A percentile compares a stretch with the other conserved stretches of the same genome.
phyloP scores from a whole-genome alignment of 35 echinoderm and acorn worm species.

The Amphiura filiformis region DNA sequence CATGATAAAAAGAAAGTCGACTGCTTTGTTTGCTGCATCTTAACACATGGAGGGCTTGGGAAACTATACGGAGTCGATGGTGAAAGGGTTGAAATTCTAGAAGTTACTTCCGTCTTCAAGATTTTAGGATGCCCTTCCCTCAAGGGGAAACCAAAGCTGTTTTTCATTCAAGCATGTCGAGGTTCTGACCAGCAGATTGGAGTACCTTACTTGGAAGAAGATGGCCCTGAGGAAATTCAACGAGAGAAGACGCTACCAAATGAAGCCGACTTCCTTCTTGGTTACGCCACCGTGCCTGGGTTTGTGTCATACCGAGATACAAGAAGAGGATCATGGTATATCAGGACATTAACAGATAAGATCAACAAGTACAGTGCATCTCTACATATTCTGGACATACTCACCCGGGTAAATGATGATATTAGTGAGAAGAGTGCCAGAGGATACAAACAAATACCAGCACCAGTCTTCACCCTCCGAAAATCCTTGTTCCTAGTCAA shows the following conservation, averaged over 20 bases:
- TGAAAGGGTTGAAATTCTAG: background rate
- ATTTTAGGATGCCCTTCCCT: background rate
- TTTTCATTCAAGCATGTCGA: conserved; percentile 54
- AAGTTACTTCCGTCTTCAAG: background rate
- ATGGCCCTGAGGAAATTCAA: background rate
- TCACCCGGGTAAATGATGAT: background rate
- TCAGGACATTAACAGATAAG: conserved; percentile 11
- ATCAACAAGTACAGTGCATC: background rate
- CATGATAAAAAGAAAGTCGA: background rate
- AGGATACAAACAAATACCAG: conserved; percentile 29
- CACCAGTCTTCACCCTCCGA: conserved; percentile 29
- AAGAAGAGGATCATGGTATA: conserved; percentile 36
- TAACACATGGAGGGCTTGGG: conserved; percentile 30
- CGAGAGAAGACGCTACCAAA: conserved; percentile 26
- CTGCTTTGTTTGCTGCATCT: conserved; percentile 58
- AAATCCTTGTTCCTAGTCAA: conserved; percentile 28
- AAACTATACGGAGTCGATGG: conserved; percentile 18
- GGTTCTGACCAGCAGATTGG: background rate
- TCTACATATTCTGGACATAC: background rate
- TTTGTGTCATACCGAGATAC: conserved; percentile 38
- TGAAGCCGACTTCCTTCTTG: conserved; percentile 54
- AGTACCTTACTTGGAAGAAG: background rate
- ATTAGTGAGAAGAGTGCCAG: background rate
- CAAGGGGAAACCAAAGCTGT: conserved; percentile 39
- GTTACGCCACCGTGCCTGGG: conserved; percentile 50